Conservation (phyloP, 64 coral and sea anemone species). For the Platygyra sinensis region DNA sequence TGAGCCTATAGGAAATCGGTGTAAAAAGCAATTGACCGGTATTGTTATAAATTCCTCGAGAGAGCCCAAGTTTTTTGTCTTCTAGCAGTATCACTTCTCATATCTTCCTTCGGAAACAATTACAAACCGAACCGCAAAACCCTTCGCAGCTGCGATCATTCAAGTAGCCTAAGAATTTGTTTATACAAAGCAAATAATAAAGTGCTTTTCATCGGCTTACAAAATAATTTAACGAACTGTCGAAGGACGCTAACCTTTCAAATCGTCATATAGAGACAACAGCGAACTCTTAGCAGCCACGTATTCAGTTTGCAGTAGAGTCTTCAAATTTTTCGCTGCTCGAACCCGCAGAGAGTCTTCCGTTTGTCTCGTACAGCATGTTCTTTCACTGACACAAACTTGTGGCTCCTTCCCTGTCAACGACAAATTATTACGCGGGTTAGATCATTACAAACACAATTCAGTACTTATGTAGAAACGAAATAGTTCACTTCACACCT, state of each 20-base stretch:
- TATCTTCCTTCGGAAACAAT: neutral
- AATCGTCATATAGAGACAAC: slow-evolving; percentile 57
- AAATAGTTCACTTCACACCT: slow-evolving; percentile 36
- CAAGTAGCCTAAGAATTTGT: slow-evolving; percentile 6
- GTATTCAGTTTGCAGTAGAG: slow-evolving; percentile 52
- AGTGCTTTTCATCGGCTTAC: slow-evolving; percentile 44
- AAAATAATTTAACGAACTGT: slow-evolving; percentile 42
- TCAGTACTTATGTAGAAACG: neutral
- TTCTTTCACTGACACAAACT: slow-evolving; percentile 57
- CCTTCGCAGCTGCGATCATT: slow-evolving; percentile 1
- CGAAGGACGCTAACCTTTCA: slow-evolving; percentile 62
- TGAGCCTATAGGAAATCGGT: neutral
- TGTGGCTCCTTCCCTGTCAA: slow-evolving; percentile 68
- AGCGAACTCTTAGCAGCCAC: slow-evolving; percentile 41
- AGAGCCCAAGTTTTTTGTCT: slow-evolving; percentile 3
- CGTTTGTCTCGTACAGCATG: slow-evolving; percentile 69
- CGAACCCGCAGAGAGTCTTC: slow-evolving; percentile 43
- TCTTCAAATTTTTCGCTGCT: slow-evolving; percentile 52
- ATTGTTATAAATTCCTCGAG: slow-evolving; percentile 9
- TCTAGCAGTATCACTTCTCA: no score
- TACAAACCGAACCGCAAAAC: slow-evolving; percentile 12
- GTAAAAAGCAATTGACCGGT: neutral
- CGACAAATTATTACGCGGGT: slow-evolving; percentile 8
- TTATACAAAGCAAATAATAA: slow-evolving; percentile 28
- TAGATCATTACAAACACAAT: neutral